Conservation (phyloP, 2,113 vertebrate species). For the Brienomyrus longianalis region DNA sequence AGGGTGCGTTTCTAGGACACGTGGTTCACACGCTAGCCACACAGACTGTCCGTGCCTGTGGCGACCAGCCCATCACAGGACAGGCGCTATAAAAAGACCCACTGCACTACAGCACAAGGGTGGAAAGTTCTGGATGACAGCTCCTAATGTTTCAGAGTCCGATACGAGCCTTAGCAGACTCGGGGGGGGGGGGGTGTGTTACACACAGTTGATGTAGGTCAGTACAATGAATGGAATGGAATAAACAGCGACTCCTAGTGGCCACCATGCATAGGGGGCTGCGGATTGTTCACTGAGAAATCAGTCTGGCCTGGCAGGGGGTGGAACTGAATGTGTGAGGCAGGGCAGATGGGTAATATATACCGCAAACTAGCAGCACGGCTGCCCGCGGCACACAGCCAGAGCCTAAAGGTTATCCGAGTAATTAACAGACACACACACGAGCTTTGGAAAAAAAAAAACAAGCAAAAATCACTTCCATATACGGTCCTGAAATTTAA, state of each 20-base stretch:
- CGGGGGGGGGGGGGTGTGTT: background rate
- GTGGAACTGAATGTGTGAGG: background rate
- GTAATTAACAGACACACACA: background rate
- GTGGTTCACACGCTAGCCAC: background rate
- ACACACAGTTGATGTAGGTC: background rate
- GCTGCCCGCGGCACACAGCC: background rate
- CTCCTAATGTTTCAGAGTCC: slow-evolving; percentile 10
- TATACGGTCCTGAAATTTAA: background rate
- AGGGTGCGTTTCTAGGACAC: background rate
- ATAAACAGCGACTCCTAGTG: background rate
- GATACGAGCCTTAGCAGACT: background rate
- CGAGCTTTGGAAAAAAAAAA: background rate
- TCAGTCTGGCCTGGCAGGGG: background rate
- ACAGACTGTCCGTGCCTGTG: background rate
- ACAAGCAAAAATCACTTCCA: background rate
- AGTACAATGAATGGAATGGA: background rate
- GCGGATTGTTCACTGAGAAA: background rate
- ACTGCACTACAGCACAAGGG: background rate
- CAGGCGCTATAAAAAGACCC: slow-evolving; percentile 17
- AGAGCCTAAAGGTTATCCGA: background rate
- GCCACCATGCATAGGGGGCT: background rate
- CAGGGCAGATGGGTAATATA: background rate
- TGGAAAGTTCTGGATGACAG: background rate
- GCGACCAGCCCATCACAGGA: background rate
- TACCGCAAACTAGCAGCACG: background rate